Base-by-base conservation (phyloP, 2,888 invertebrate genomes). In the Eristalis arbustorum region DNA sequence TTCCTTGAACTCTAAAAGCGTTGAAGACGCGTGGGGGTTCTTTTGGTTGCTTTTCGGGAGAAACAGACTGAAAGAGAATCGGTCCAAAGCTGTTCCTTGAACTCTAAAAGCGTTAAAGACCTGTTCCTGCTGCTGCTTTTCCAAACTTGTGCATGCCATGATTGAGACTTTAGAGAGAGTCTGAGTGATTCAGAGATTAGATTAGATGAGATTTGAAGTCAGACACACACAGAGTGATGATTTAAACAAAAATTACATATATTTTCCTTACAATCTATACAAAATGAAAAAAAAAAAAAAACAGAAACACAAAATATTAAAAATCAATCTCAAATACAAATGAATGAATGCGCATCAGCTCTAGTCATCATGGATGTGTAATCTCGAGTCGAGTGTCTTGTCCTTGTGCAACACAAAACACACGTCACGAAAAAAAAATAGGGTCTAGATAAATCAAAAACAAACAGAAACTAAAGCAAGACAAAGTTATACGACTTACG, bases 401-500 rank as follows among this genome's bases (percentile, higher is more conserved):
- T 49, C 62, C 49, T 68, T 62, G n/a, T n/a, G 56, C 28, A 80
- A 85, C 77, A 81, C 85, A 81, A n/a, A n/a, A n/a, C n/a, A n/a
- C n/a, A n/a, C n/a, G n/a, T n/a, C n/a, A n/a, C n/a, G n/a, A n/a
- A n/a, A n/a, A n/a, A n/a, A n/a, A n/a, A n/a, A n/a, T n/a, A n/a
- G n/a, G n/a, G n/a, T n/a, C n/a, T n/a, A n/a, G n/a, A n/a, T n/a
- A n/a, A n/a, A n/a, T n/a, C n/a, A 10, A 34, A 34, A 37, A 37
- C 13, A 37, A 11, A 37, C 13, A 59, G 49, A 63, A 68, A 62
- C 59, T 63, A 34, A 42, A 69, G 72, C 80, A 77, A 69, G 77
- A 85, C 85, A 85, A 77, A 76, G 49, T 49, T 49, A 8, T 18
- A 31, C 76, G 77, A 85, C 85, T 85, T 85, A 85, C 56, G 67